Evolutionary conservation across 2,113 vertebrate species (phyloP).

Genomic region (Gymnorhina tibicen): DNA sequence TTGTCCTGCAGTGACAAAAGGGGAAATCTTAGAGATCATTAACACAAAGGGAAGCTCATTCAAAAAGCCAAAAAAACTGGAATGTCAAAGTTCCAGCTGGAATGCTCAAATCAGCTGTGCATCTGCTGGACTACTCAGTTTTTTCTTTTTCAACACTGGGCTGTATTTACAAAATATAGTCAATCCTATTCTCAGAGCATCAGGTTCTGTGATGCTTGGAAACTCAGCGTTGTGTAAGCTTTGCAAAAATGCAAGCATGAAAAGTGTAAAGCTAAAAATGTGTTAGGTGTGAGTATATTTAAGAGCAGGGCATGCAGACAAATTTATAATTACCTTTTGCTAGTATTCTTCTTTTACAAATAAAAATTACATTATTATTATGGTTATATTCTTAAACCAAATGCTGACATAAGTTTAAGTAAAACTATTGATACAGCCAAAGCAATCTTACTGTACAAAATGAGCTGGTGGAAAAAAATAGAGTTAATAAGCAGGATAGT

Average conservation of each 20-base stretch:
- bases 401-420: background rate
- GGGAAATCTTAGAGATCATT: background rate
- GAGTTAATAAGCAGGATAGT: background rate
- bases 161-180: background rate
- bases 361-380: background rate
- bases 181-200: background rate
- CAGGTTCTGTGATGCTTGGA: background rate
- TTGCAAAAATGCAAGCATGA: background rate
- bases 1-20: background rate
- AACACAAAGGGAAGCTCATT: background rate
- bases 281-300: background rate
- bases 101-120: background rate
- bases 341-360: background rate
- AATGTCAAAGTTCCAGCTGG: background rate
- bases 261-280: background rate
- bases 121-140: background rate
- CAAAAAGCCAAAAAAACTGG: background rate
- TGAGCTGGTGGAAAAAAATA: accelerated
- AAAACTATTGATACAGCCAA: background rate
- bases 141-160: background rate
- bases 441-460: background rate
- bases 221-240: background rate
- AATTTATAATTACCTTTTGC: background rate
- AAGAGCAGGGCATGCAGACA: background rate
- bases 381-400: background rate